phyloP scores from a whole-genome alignment of 1,140 invertebrate species.

The Bombus fervidus region DNA sequence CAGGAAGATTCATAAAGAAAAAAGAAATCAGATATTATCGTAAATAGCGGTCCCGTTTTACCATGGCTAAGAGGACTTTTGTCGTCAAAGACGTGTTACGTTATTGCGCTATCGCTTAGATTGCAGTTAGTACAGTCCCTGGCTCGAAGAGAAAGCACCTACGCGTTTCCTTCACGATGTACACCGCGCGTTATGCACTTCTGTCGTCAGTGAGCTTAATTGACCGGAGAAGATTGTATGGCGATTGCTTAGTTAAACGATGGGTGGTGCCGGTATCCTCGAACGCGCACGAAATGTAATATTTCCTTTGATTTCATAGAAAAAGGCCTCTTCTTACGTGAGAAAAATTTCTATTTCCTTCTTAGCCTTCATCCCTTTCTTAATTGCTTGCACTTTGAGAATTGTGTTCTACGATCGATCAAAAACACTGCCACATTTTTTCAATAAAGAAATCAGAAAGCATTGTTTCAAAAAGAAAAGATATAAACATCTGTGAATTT shows the following conservation, averaged over 20 bases:
- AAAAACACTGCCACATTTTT: too few species aligned
- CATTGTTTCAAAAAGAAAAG: too few species aligned
- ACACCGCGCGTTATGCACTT: slow-evolving; percentile 24
- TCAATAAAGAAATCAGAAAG: too few species aligned
- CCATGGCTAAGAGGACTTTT: background rate
- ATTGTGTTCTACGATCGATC: too few species aligned
- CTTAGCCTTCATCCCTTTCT: background rate
- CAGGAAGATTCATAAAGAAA: background rate
- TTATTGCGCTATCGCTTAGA: slow-evolving; percentile 19
- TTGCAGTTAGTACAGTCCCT: background rate
- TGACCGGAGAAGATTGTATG: slow-evolving; percentile 61
- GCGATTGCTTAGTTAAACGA: slow-evolving; percentile 54
- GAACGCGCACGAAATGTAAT: slow-evolving; percentile 9
- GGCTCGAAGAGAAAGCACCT: slow-evolving; percentile 21
- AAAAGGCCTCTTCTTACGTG: too few species aligned
- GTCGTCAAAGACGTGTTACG: background rate
- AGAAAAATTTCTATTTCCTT: background rate
- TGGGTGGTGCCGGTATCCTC: slow-evolving; percentile 2
- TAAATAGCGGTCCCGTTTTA: background rate
- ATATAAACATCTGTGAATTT: too few species aligned
- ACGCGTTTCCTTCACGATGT: slow-evolving; percentile 2
- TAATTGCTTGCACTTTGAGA: too few species aligned
- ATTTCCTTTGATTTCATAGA: background rate
- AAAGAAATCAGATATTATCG: background rate
- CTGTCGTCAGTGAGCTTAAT: slow-evolving; percentile 62